These are phyloP conservation scores for Pseudochirops cupreus DNA, from an alignment of 2,797 vertebrate species.

Conservation along the genomic window DNA sequence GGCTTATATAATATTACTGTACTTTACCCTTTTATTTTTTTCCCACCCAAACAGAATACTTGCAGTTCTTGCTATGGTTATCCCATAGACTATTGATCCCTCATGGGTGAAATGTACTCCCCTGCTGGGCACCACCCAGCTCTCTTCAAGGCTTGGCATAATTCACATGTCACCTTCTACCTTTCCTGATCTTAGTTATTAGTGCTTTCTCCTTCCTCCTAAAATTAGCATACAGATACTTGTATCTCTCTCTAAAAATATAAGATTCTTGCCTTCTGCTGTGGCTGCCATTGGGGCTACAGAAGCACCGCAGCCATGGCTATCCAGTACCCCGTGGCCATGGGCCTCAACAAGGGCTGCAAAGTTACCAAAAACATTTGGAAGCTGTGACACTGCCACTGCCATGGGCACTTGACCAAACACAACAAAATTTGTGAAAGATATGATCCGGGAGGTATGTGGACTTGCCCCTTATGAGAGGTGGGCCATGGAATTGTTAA, in stretches of 20 bases:
- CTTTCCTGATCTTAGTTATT: neutral
- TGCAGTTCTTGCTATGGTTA: neutral
- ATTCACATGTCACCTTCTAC: neutral
- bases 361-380: too few relatives aligned
- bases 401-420: too few relatives aligned
- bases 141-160: neutral
- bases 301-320: too few relatives aligned
- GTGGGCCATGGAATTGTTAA: too few relatives aligned
- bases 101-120: neutral
- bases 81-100: neutral
- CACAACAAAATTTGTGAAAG: too few relatives aligned
- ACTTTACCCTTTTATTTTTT: neutral
- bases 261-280: neutral
- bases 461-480: too few relatives aligned
- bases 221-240: neutral
- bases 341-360: too few relatives aligned
- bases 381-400: too few relatives aligned
- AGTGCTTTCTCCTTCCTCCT: neutral
- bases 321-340: too few relatives aligned
- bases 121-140: neutral
- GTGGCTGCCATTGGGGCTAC: too few relatives aligned
- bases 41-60: neutral
- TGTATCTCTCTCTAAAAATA: neutral
- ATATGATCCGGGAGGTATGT: too few relatives aligned
- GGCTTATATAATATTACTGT: neutral